Conservation (phyloP, 2,113 vertebrate genomes). For the Macrotis lagotis region DNA sequence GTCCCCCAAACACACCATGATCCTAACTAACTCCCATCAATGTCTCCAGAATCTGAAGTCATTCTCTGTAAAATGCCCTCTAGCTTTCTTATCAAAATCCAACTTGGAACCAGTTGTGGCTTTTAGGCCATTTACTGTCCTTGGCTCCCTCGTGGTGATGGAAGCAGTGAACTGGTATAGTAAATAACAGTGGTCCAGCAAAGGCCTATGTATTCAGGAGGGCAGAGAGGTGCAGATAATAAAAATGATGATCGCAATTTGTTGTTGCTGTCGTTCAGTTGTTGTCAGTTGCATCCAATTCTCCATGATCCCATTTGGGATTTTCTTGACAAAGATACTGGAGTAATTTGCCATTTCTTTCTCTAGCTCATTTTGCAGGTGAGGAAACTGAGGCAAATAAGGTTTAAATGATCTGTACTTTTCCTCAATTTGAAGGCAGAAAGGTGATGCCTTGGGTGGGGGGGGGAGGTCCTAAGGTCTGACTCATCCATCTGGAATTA, state of each 20-base stretch:
- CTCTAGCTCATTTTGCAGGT: not conserved
- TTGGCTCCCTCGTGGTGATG: not conserved
- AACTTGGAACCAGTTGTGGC: too few species aligned
- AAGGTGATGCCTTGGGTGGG: rapidly evolving
- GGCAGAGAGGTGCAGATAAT: not conserved
- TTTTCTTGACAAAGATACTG: not conserved
- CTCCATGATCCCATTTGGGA: not conserved
- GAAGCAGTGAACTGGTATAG: not conserved
- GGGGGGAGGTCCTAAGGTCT: not conserved
- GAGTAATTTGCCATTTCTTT: not conserved
- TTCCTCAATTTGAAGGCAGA: not conserved
- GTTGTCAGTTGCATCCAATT: not conserved
- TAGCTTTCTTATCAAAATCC: not conserved
- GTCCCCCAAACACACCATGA: not conserved
- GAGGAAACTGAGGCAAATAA: not conserved
- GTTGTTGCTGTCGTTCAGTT: not conserved
- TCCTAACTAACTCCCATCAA: not conserved
- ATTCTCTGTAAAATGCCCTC: not conserved
- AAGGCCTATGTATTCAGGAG: not conserved
- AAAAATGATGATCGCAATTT: not conserved
- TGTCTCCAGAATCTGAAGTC: not conserved
- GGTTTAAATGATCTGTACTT: not conserved
- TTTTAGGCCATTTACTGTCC: too few species aligned
- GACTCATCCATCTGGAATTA: not conserved
- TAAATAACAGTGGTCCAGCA: not conserved